Base-by-base conservation (phyloP, 1,140 invertebrate genomes). In the Magallana gigas region DNA sequence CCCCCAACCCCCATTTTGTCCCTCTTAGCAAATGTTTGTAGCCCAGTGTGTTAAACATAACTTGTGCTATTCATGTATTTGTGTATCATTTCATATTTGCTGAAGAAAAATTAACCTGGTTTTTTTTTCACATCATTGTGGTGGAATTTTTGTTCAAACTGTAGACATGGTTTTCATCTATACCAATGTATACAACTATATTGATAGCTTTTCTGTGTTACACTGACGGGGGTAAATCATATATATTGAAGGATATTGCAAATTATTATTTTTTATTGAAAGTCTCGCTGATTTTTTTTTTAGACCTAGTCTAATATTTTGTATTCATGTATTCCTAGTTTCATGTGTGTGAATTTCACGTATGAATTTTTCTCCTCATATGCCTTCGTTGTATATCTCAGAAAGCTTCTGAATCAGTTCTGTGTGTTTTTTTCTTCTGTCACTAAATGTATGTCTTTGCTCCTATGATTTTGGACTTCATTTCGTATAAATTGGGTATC, bases 281-380 rank as follows among this genome's bases (percentile, higher is more conserved):
- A 36, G 68, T 76, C 68, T 76, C 68, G 36, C 23, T 36, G 29
- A 48, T 18, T 48, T 48, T 48, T 23, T 8, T 76, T 76, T 48
- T 76, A 76, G 68, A 76, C 68, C 68, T 76, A 76, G 68, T 76
- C 68, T 76, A 76, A 11, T 76, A 29, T 29, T 36, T 76, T 76
- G 18, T 76, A 23, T 76, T 76, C 36, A 29, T 76, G 68, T 76
- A 36, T 76, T 76, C 68, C 29, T 76, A 76, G 68, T 29, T 48
- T 76, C 68, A 76, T 76, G 8, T 76, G 23, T 76, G 68, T 29
- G 23, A 62, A 62, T 62, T 4, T 48, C 36, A 48, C 36, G 36
- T 48, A 48, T 48, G 36, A 48, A 48, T 48, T 48, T 48, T 48
- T 48, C 36, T 48, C 1, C 36, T 48, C 36, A 48, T 48, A 48